Percentiles rank a stretch among this genome's conserved stretches.
Conservation (phyloP, 2,888 invertebrate genomes). For the Apomyelois bistriatella region DNA sequence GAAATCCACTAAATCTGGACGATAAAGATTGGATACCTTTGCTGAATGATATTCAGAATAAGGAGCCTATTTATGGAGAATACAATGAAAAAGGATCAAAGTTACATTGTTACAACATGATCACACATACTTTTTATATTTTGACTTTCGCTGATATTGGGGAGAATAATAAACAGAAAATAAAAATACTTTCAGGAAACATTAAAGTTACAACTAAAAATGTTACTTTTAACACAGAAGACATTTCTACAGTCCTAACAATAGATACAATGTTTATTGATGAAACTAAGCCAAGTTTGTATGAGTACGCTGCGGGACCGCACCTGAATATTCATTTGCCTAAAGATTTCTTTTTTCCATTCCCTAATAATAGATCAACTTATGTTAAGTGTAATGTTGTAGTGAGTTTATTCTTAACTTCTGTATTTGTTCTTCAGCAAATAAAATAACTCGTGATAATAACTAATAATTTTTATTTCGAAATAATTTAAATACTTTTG, state of each 20-base stretch:
- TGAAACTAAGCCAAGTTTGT: constrained; percentile 43
- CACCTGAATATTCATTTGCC: constrained; percentile 84
- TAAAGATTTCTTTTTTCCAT: constrained; percentile 87
- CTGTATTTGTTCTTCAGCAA: constrained; percentile 35
- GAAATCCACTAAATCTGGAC: constrained; percentile 47
- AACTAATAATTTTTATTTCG: constrained; percentile 75
- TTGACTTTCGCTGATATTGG: constrained; percentile 48
- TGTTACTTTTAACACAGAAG: constrained; percentile 43
- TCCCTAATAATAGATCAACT: constrained; percentile 52
- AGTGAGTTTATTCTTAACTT: constrained; percentile 27
- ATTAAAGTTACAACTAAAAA: constrained; percentile 36
- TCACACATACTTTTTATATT: constrained; percentile 44
- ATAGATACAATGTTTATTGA: constrained; percentile 60
- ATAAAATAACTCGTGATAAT: constrained; percentile 66
- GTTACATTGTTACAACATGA: constrained; percentile 53
- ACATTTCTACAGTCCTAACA: constrained; percentile 48
- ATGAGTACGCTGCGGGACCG: constrained; percentile 79
- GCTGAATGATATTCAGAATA: constrained; percentile 24
- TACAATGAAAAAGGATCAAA: constrained; percentile 36
- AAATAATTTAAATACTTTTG: constrained; percentile 75
- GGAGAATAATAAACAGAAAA: constrained; percentile 42
- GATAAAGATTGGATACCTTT: constrained; percentile 55
- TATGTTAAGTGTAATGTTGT: constrained; percentile 21
- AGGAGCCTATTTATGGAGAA: constrained; percentile 41
- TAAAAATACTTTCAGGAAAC: constrained; percentile 49